phyloP scores from a whole-genome alignment of 2,113 vertebrate species.

The Sinocyclocheilus anophthalmus region DNA sequence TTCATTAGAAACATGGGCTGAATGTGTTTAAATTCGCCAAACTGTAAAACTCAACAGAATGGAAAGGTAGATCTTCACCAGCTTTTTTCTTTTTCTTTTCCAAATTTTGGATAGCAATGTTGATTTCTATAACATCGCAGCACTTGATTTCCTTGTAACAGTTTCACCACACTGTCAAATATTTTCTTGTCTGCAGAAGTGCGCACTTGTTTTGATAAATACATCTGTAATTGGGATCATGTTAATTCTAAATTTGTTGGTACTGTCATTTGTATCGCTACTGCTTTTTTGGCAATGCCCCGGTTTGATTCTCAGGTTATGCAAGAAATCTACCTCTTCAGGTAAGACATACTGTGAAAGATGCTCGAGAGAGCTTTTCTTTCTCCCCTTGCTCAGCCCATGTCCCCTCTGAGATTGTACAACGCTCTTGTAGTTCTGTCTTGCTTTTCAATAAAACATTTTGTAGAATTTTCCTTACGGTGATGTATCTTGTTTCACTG shows the following conservation, averaged over 20 bases:
- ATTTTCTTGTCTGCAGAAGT: background rate
- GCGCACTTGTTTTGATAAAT: background rate
- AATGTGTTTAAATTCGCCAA: background rate
- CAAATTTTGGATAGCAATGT: background rate
- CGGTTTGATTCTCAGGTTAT: conserved; percentile 91
- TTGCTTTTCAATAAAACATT: conserved; percentile 94
- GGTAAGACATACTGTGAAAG: conserved; percentile 87
- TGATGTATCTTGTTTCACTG: background rate
- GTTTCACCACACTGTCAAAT: conserved; percentile 1
- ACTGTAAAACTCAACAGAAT: background rate
- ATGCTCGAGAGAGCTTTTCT: conserved; percentile 87
- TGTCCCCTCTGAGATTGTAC: conserved; percentile 80
- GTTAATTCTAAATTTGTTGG: conserved; percentile 20
- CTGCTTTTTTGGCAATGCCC: conserved; percentile 63
- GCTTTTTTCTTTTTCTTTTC: background rate
- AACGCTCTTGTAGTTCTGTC: conserved; percentile 83
- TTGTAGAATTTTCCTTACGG: conserved; percentile 88
- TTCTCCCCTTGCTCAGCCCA: conserved; percentile 69
- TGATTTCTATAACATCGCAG: background rate
- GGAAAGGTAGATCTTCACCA: background rate
- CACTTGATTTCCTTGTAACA: background rate
- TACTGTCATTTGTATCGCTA: conserved; percentile 23
- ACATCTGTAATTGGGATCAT: conserved; percentile 14
- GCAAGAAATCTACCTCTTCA: conserved; percentile 95
- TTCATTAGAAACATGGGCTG: background rate